Evolutionary conservation across 2,888 invertebrate genomes (phyloP), one percentile per base, ranked within the genome.

Genomic region (Electrophaes corylata): DNA sequence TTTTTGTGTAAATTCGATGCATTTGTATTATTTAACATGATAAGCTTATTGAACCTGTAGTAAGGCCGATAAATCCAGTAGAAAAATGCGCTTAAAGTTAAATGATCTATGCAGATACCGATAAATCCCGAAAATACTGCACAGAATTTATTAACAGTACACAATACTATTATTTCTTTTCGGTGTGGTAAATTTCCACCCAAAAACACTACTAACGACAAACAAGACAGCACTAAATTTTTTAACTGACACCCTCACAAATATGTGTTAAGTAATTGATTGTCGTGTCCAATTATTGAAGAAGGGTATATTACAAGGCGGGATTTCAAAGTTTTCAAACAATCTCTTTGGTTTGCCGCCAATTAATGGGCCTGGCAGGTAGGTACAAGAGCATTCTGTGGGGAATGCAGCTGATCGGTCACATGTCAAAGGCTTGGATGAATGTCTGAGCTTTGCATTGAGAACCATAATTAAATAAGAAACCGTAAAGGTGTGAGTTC

Each of bases 331-430:
- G 31, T 49, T 62, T 58, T 59, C 51, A 47, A 60, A 39, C 50
- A 51, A 60, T 64, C 55, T 61, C 64, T 59, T 61, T 61, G 61
- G 41, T 51, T 45, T 16, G 53, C 64, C 57, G 52, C 60, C 64
- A 64, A 60, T 64, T 64, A 61, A 40, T 41, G 31, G 35, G 18
- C 37, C 40, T 19, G 47, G 37, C 8, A 49, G 45, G 26, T 10
- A 29, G n/a, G n/a, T 46, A 40, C 41, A 16, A 39, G 23, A 44
- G 37, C 33, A 35, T 47, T 56, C 52, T 55, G 62, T 14, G 23
- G 16, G 40, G 58, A 61, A 64, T 64, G 45, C 57, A 48, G 53
- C 55, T 40, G 49, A 53, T 60, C 58, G 57, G 57, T 54, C 50
- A 54, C 48, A 33, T 55, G 60, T 60, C 63, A 60, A 63, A 57